Evolutionary conservation across 1,140 invertebrate species (phyloP), one percentile per base, ranked within the genome.

Genomic region (Pantala flavescens): DNA sequence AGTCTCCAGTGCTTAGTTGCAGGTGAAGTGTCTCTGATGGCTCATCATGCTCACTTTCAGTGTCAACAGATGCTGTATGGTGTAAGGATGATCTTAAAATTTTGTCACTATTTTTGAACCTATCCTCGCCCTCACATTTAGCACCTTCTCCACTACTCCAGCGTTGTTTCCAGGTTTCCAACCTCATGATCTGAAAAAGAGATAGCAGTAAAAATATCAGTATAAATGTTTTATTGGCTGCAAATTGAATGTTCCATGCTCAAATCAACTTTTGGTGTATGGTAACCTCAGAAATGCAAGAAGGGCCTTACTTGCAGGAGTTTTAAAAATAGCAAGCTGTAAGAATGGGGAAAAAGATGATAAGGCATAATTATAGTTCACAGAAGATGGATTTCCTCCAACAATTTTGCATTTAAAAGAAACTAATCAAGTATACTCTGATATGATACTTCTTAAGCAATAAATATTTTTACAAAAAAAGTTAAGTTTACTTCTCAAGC

Each of bases 151-250:
- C 79, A 55, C 81, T 82, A 14, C 81, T 82, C 80, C 82, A 81
- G 16, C 82, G 81, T 73, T 84, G 79, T 76, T 86, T 88, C 84
- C 86, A 87, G 71, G 84, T 85, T 78, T 88, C 87, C 83, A 90
- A 80, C 80, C 88, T 88, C 87, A 89, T 86, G 83, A 89, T 85
- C 88, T 88, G 78, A 16, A 79, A 79, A 24, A 0, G 16, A 21
- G 23, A 73, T 16, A 21, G 7, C 28, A 36, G 10, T 36, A 10
- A 36, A 2, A 71, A 71, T 7, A 24, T 24, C 7, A 24, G 71
- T 24, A 71, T 23, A 12, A 24, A 16, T 23, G 2, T 36, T 10
- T 5, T 14, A 5, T 23, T 5, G 19, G 7, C 71, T 24, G 7
- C 71, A 7, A 7, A 24, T 21, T 5, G 28, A 36, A 36, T 9